Evolutionary conservation across 2,113 vertebrate genomes (phyloP), one percentile per base, ranked within the genome.

Genomic region (Rhombomys opimus): DNA sequence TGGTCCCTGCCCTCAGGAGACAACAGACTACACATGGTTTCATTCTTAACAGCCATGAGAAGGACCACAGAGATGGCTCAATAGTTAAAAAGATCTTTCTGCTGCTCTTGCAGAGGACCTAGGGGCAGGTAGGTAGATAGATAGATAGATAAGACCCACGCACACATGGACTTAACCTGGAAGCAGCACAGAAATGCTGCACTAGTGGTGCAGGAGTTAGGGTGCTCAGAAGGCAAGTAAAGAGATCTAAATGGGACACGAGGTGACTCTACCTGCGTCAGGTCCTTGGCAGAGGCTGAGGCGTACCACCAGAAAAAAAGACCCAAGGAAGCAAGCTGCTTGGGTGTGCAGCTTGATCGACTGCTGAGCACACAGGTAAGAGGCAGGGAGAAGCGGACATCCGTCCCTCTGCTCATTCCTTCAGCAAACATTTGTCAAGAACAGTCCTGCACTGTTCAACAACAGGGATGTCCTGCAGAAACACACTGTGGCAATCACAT

Each of bases 401-500:
- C 89, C 17, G n/a, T 2, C 32, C 12, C 10, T 10, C 35, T 22
- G 75, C 54, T 78, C 38, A 1, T 4, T n/a, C n/a, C 38, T 1
- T 54, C 35, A 9, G 93, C 4, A 54, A 54, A 54, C 61, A 70
- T 8, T 46, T 81, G n/a, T 25, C 9, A 61, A 10, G 27, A 12
- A 61, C 17, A n/a, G 52, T 38, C 92, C 52, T 5, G 1, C 0
- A 1, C 52, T 35, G 67, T 35, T 30, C 13, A 50, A 20, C 38
- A 50, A 63, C 35, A 50, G 59, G 65, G 76, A 8, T 20, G 38
- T n/a, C 25, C 11, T 35, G 22, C 14, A 41, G 57, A 73, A 52
- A n/a, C 4, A 2, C 20, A 41, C 20, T 32, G 18, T 41, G 32
- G n/a, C 15, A 3, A 17, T 1, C 5, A 1, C 9, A 32, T 46